These are phyloP conservation scores for Cydia fagiglandana DNA, from an alignment of 1,140 invertebrate species.

Conservation along the genomic window DNA sequence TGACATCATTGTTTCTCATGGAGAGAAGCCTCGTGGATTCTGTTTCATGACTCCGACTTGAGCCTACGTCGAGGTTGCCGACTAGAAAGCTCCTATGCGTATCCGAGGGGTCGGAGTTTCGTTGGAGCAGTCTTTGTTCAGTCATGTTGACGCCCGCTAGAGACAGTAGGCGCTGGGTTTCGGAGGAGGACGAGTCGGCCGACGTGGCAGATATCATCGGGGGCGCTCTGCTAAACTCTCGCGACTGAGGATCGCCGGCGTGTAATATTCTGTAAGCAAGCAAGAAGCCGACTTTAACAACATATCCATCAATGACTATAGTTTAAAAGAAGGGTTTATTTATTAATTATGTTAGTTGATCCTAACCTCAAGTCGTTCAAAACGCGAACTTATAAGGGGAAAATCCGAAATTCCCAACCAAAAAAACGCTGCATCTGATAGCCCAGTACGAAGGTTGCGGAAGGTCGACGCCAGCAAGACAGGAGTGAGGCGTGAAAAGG, in stretches of 20 bases:
- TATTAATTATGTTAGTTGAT: not conserved
- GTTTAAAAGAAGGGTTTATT: not conserved
- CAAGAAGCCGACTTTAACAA: not conserved
- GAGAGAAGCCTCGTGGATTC: slow-evolving; percentile 71
- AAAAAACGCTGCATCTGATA: not conserved
- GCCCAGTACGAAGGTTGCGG: not conserved
- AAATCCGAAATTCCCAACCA: not conserved
- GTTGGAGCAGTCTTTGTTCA: slow-evolving; percentile 76
- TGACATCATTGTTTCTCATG: slow-evolving; percentile 75
- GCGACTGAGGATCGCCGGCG: slow-evolving; percentile 58
- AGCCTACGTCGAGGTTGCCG: slow-evolving; percentile 63
- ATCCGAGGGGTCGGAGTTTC: slow-evolving; percentile 74
- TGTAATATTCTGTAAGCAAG: slow-evolving; percentile 60
- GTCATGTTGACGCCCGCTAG: slow-evolving; percentile 78
- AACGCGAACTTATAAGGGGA: not conserved
- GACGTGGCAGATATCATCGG: slow-evolving; percentile 58
- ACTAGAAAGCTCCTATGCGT: slow-evolving; percentile 76
- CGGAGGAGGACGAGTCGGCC: slow-evolving; percentile 66
- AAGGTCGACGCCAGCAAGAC: slow-evolving; percentile 22
- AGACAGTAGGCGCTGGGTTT: slow-evolving; percentile 77
- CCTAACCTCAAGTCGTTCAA: slow-evolving; percentile 13
- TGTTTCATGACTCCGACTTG: slow-evolving; percentile 58
- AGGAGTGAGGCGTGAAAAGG: slow-evolving; percentile 28
- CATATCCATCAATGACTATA: not conserved
- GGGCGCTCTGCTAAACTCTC: slow-evolving; percentile 63